phyloP scores from a whole-genome alignment of 2,888 invertebrate species.

The Aelia acuminata region DNA sequence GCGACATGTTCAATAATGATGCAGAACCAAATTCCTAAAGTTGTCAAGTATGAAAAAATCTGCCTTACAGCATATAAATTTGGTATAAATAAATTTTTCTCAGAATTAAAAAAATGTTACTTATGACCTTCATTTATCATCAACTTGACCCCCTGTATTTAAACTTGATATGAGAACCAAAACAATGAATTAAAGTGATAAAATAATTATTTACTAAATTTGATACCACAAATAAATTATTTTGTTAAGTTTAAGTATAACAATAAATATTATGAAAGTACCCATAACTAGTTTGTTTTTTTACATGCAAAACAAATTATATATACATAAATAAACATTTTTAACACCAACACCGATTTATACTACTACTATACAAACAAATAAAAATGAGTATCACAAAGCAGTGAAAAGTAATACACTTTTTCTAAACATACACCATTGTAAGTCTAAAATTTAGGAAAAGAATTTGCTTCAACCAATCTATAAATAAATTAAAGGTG shows the following conservation, averaged over 20 bases:
- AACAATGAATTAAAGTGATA: not conserved
- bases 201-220: not conserved
- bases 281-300: not conserved
- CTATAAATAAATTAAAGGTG: conserved; percentile 28
- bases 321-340: not conserved
- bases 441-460: not conserved
- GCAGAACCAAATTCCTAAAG: too few relatives aligned
- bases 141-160: too few relatives aligned
- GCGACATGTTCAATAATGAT: too few relatives aligned
- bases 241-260: not conserved
- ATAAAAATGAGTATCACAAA: conserved; percentile 1
- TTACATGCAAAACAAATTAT: not conserved
- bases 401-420: not conserved
- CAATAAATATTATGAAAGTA: not conserved
- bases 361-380: not conserved
- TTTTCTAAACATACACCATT: not conserved
- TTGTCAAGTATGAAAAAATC: too few relatives aligned
- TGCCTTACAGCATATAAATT: too few relatives aligned
- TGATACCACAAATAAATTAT: not conserved
- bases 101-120: too few relatives aligned
- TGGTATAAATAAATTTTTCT: too few relatives aligned
- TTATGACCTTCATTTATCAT: too few relatives aligned
- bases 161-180: not conserved
- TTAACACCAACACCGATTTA: conserved; percentile 19
- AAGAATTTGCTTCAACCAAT: not conserved